Percentiles rank a stretch among this genome's conserved stretches.
phyloP scores from a whole-genome alignment of 2,888 invertebrate genomes.

The Rhogogaster chlorosoma region DNA sequence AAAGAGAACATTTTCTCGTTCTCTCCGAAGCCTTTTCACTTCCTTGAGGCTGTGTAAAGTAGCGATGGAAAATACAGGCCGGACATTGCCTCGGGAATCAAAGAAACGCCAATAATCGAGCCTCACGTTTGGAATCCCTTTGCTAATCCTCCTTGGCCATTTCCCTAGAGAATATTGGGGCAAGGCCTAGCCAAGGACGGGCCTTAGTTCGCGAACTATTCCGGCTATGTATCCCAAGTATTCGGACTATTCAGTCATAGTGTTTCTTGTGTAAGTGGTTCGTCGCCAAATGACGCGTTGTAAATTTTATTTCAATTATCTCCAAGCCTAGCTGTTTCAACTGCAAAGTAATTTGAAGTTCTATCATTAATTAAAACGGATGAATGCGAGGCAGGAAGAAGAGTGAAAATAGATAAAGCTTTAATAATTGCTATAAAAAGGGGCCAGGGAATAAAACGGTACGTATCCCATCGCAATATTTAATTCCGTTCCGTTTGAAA shows the following conservation, averaged over 20 bases:
- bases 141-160: neutral
- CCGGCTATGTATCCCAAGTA: slow-evolving; percentile 1
- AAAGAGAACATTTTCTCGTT: neutral
- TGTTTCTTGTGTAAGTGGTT: neutral
- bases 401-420: neutral
- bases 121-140: neutral
- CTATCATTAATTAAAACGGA: neutral
- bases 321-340: neutral
- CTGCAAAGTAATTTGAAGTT: neutral
- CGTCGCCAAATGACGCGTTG: neutral
- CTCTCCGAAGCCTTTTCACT: too few relatives aligned
- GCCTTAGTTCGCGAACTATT: neutral
- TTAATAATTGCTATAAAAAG: neutral
- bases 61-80: neutral
- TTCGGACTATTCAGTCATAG: neutral
- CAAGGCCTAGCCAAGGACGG: neutral
- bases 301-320: slow-evolving; percentile 3
- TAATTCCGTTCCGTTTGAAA: neutral
- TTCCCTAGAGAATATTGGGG: neutral
- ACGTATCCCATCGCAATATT: neutral
- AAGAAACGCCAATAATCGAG: slow-evolving; percentile 36
- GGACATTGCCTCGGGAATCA: slow-evolving; percentile 21
- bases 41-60: neutral
- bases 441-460: neutral
- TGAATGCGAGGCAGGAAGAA: neutral